Evolutionary conservation across 2,888 invertebrate genomes (phyloP), one percentile per base, ranked within the genome.

Genomic region (Phymatocera aterrima): DNA sequence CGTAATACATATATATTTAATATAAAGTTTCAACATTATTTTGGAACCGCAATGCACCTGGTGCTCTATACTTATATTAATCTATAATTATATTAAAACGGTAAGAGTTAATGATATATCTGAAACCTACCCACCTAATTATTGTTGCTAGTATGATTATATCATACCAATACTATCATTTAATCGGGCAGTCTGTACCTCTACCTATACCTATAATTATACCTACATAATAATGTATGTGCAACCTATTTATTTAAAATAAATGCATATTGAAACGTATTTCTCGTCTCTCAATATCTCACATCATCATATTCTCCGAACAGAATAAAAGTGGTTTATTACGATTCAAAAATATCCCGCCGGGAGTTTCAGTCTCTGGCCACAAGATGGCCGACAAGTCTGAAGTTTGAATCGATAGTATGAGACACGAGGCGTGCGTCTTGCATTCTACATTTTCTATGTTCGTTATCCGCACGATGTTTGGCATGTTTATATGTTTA

Each of bases 221-320:
- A 40, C 40, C 40, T 51, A 18, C 51, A 12, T 51, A 51, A 72
- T 18, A 83, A 82, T 83, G 85, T 86, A 88, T 54, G 60, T 75
- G 75, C 60, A 75, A 40, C 83, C 86, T 86, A 84, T 88, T 87
- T 85, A 84, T 87, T 88, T 86, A 84, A 87, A 88, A 87, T 87
- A 87, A 88, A 87, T 84, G 87, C 83, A 83, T 83, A 83, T 82
- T 83, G 83, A 85, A 84, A 57, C 40, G 57, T 75, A 57, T 28
- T 6, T 1, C 2, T n/a, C 28, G 10, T 57, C 8, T 5, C 24
- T 4, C 8, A 40, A 40, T 51, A 8, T 51, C 10, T 21, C 51
- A 0, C 3, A 18, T 21, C 12, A 18, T 10, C 21, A 2, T 21
- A n/a, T n/a, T 21, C 1, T 6, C 21, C 6, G 2, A 8, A 51